These are phyloP conservation scores for Actinostola sp. DNA, from an alignment of 92 coral and sea anemone species.

Conservation along the genomic window DNA sequence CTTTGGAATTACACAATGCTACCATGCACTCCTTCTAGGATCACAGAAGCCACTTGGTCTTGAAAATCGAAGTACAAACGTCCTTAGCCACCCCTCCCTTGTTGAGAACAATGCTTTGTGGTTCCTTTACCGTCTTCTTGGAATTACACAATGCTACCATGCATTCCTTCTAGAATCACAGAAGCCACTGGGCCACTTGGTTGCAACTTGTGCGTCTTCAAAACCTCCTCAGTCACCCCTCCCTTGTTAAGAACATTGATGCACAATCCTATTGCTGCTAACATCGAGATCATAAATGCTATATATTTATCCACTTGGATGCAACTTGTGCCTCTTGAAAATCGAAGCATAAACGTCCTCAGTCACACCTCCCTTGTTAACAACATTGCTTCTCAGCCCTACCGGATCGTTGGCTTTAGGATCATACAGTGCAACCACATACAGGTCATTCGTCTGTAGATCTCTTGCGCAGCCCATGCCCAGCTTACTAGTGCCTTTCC, in stretches of 20 bases:
- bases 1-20: background rate
- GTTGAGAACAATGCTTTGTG: no score
- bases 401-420: conserved; percentile 82
- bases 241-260: background rate
- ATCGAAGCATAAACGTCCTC: conserved; percentile 87
- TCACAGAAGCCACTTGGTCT: no score
- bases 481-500: conserved; percentile 74
- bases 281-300: background rate
- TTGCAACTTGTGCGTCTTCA: background rate
- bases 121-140: no score
- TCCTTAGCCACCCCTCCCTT: no score
- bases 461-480: conserved; percentile 99
- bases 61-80: no score
- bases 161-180: background rate
- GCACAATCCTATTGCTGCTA: background rate
- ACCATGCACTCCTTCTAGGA: background rate
- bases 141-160: background rate
- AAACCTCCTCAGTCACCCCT: background rate
- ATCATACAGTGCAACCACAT: conserved; percentile 90
- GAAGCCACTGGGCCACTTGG: background rate
- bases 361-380: conserved; percentile 65
- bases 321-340: conserved; percentile 65
- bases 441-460: conserved; percentile 84
- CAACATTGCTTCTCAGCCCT: conserved; percentile 68
- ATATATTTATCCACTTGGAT: conserved; percentile 2